These are phyloP conservation scores for Chaetorhynchus papuensis DNA, from an alignment of 2,113 vertebrate species.

Conservation along the genomic window DNA sequence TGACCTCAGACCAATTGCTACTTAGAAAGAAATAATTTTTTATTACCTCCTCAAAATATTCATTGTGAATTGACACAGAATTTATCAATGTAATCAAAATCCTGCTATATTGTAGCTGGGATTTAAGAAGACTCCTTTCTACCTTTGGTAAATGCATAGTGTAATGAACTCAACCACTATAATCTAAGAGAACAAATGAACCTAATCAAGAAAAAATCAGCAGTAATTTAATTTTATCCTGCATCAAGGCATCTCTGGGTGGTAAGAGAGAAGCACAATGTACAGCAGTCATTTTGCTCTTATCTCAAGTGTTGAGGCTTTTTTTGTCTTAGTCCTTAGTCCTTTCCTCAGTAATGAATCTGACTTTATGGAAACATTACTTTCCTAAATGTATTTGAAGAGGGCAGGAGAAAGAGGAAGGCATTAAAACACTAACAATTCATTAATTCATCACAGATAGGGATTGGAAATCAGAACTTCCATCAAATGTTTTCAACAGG, in stretches of 20 bases:
- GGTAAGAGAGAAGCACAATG: not conserved
- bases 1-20: not conserved
- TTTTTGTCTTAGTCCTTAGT: not conserved
- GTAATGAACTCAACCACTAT: not conserved
- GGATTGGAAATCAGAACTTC: not conserved
- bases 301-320: not conserved
- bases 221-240: not conserved
- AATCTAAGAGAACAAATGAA: not conserved
- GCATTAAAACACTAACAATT: not conserved
- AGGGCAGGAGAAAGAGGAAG: not conserved
- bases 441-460: not conserved
- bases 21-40: not conserved
- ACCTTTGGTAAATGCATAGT: not conserved
- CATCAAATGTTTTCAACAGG: not conserved
- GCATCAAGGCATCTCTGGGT: not conserved
- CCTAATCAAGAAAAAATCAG: not conserved
- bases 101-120: not conserved
- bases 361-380: not conserved
- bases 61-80: not conserved
- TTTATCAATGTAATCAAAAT: not conserved
- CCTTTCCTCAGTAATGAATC: not conserved
- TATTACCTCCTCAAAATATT: not conserved
- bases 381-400: not conserved
- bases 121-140: not conserved
- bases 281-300: not conserved